Conservation (phyloP, 2,113 vertebrate genomes). For the Grallaria varia region DNA sequence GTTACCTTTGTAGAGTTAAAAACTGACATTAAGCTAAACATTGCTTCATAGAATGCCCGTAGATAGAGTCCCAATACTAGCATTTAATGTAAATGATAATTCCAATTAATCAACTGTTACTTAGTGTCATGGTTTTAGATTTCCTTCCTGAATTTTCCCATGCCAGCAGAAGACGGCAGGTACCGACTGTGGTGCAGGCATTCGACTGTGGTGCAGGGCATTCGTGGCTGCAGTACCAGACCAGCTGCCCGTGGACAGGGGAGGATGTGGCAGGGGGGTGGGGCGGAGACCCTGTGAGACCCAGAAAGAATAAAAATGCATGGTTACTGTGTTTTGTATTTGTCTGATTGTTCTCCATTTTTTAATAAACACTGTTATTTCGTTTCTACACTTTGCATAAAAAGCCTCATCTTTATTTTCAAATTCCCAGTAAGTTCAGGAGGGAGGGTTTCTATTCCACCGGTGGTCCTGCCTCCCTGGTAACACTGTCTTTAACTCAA, state of each 20-base stretch:
- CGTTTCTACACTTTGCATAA: not conserved
- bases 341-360: not conserved
- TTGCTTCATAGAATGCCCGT: not conserved
- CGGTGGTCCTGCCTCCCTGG: not conserved
- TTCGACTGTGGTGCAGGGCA: no score
- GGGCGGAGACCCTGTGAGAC: no score
- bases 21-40: not conserved
- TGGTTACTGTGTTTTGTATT: not conserved
- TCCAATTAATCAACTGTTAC: not conserved
- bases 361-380: not conserved
- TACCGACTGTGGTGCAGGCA: no score
- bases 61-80: not conserved
- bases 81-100: not conserved
- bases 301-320: no score
- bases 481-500: not conserved
- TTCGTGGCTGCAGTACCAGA: no score
- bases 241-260: no score
- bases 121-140: not conserved
- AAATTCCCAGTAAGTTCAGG: not conserved
- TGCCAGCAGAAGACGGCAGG: no score
- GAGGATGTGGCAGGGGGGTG: no score
- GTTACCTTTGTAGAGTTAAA: not conserved
- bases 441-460: not conserved
- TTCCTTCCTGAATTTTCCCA: no score
- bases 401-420: not conserved